Evolutionary conservation across 2,888 invertebrate species (phyloP), one percentile per base, ranked within the genome.

Genomic region (Stenurella melanura): DNA sequence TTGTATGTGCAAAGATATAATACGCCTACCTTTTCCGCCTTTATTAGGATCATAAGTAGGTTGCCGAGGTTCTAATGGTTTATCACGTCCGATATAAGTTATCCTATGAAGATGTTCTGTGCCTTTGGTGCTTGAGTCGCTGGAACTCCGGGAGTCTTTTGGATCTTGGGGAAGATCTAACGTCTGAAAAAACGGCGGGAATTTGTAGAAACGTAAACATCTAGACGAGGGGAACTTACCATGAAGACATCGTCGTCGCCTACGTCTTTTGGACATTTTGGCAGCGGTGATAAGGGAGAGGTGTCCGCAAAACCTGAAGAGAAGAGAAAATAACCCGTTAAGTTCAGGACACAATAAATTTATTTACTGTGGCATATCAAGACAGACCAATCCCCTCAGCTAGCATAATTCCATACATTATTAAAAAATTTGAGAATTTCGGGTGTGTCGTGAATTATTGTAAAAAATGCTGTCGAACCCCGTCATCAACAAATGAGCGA

Each of bases 241-340:
- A 97, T 97, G 91, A 98, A 98, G 85, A 98, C 97, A 89, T 97
- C 97, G 88, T 97, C 97, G 89, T 97, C 97, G 81, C 96, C 96
- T 80, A 95, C 95, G 86, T 96, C 95, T 92, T 92, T 92, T 89
- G 93, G 93, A 90, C 93, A 92, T 92, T 93, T 93, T 88, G 92
- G 93, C 81, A 93, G 91, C 84, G 93, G 92, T 87, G 93, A 92
- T 86, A 92, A 91, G 79, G 93, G 93, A 92, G 93, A 93, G 87
- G 93, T 93, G 91, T 95, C 95, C 87, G 95, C 93, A 91, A 95
- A 92, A 91, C 95, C 96, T 96, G 87, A 18, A 90, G 88, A 85
- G 83, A 19, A 66, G n/a, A n/a, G n/a, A n/a, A n/a, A n/a, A n/a
- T n/a, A 72, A 54, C 26, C 12, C 3, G n/a, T 26, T n/a, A n/a